phyloP scores from a whole-genome alignment of 2,797 vertebrate genomes.

The Phoxinus dragarum region DNA sequence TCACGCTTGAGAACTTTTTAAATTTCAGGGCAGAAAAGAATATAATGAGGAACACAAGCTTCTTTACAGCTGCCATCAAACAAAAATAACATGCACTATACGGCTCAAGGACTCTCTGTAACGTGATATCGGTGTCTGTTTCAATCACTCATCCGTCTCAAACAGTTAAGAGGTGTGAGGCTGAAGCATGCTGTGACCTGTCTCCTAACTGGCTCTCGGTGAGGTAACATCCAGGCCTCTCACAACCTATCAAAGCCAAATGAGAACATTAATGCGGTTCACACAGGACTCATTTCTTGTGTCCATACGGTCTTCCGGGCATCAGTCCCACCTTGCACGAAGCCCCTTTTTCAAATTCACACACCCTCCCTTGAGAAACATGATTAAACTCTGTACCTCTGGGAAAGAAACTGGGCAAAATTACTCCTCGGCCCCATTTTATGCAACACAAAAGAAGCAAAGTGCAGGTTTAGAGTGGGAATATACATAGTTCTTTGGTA shows the following conservation, averaged over 20 bases:
- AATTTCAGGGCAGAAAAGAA: not conserved
- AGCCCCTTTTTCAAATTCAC: constrained; percentile 31
- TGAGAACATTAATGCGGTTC: constrained; percentile 16
- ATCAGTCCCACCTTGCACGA: not conserved
- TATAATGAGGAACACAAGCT: not conserved
- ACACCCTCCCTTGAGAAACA: constrained; percentile 8
- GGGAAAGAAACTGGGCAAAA: constrained; percentile 26
- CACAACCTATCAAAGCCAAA: constrained; percentile 49
- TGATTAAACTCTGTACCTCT: constrained; percentile 37
- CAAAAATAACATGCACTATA: constrained; percentile 32
- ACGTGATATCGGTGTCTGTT: constrained; percentile 50
- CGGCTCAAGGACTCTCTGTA: constrained; percentile 23
- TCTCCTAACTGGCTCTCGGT: constrained; percentile 41
- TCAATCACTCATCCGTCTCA: constrained; percentile 54
- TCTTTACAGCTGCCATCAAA: not conserved
- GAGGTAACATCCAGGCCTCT: constrained; percentile 29
- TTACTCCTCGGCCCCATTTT: constrained; percentile 50
- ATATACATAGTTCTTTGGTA: constrained; percentile 50
- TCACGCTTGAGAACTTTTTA: not conserved
- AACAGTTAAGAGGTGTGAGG: constrained; percentile 50
- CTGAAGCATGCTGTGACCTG: constrained; percentile 29
- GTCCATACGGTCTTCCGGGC: constrained; percentile 4
- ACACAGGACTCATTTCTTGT: constrained; percentile 13
- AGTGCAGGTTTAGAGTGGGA: constrained; percentile 29
- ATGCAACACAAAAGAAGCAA: constrained; percentile 45